A percentile compares a stretch with the other conserved stretches of the same genome.
Evolutionary conservation across 2,888 invertebrate genomes (phyloP).

Genomic region (Drosophila koepferae): DNA sequence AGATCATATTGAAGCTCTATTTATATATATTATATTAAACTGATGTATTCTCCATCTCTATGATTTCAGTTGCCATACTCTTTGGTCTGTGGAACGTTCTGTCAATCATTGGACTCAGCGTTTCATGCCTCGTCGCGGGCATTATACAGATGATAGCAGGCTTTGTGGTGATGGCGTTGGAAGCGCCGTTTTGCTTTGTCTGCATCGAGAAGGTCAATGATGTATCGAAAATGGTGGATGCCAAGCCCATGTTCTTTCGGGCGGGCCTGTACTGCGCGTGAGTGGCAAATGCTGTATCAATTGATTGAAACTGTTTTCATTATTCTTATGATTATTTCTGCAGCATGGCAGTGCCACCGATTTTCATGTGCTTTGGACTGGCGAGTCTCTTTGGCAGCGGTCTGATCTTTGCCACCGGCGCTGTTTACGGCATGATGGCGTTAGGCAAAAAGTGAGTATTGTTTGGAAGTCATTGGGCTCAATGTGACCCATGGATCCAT

Average conservation of each 20-base stretch:
- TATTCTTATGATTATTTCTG: constrained; percentile 9
- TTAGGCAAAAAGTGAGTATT: constrained; percentile 96
- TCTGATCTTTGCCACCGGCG: constrained; percentile 94
- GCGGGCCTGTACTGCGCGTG: constrained; percentile 94
- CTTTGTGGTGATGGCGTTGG: constrained; percentile 94
- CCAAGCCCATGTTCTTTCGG: constrained; percentile 95
- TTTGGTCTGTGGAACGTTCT: constrained; percentile 92
- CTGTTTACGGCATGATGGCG: constrained; percentile 97
- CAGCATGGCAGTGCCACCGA: constrained; percentile 92
- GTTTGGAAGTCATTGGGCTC: neutral
- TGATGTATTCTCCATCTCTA: neutral
- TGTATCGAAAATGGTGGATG: constrained; percentile 93
- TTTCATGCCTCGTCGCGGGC: constrained; percentile 90
- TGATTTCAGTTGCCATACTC: constrained; percentile 91
- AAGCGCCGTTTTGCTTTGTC: constrained; percentile 98
- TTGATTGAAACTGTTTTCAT: constrained; percentile 3
- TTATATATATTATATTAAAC: neutral
- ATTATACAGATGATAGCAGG: constrained; percentile 96
- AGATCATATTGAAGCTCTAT: neutral
- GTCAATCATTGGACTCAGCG: constrained; percentile 88
- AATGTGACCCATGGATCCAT: constrained; percentile 1
- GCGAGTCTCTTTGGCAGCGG: constrained; percentile 94
- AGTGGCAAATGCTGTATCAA: constrained; percentile 85
- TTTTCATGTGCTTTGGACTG: constrained; percentile 91
- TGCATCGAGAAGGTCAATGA: constrained; percentile 97